Base-by-base conservation (phyloP, 2,888 invertebrate genomes). In the Heliconius cydno region DNA sequence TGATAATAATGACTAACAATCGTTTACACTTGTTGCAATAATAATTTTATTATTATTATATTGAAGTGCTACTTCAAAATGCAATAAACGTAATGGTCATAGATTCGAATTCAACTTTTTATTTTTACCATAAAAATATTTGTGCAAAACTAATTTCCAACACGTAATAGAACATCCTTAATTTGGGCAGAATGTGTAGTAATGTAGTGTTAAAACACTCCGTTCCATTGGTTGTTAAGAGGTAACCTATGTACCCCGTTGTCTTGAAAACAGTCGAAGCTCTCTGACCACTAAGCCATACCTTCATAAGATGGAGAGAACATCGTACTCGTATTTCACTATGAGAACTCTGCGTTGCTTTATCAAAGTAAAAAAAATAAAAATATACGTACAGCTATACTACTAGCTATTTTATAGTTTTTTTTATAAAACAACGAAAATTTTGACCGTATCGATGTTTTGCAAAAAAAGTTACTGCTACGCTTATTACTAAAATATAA, bases 1-100 rank as follows among this genome's bases (percentile, higher is more conserved):
- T 10, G 3, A 13, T 57, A 57, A 60, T 73, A 15, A 73, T 25
- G 57, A 25, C 34, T 34, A 60, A 73, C 34, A n/a, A 19, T 25
- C n/a, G 25, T 25, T 34, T 73, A 73, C 72, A 38, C n/a, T 73
- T 60, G 34, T 73, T 57, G 34, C 57, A 34, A 30, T 6, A 72
- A 57, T 57, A 57, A 52, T 57, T 72, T n/a, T 34, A 4, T 70
- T 46, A 70, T 46, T 34, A 6, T 13, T 1, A 25, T 15, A 41
- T 7, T 68, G 10, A 38, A 68, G 68, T 68, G 38, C 38, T 68
- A 41, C 38, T 68, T 68, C 22, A 68, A 38, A 34, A n/a, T 5
- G 12, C 13, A 65, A 28, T 65, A 28, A 65, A 65, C 63, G n/a
- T 30, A 65, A 28, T 65, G 28, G 15, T 28, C 12, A 60, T 60